Percentiles rank a stretch among this genome's conserved stretches.
phyloP scores from a whole-genome alignment of 2,888 invertebrate species.

The Epinotia brunnichana region DNA sequence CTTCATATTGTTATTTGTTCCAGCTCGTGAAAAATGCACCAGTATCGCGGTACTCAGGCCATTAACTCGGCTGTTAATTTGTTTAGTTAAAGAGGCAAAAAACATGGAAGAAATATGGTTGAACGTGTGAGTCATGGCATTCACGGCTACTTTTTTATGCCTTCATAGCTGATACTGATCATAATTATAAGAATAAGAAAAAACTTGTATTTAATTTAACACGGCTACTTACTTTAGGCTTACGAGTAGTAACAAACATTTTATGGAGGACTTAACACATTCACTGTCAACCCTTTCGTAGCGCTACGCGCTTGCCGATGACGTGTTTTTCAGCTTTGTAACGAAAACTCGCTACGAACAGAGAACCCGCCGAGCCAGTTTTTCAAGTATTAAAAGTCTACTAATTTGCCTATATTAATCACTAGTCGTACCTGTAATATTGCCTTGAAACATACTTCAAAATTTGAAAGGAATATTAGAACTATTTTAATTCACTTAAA shows the following conservation, averaged over 20 bases:
- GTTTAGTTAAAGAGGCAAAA: conserved; percentile 17
- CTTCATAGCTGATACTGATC: too few relatives aligned
- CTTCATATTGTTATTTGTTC: conserved; percentile 50
- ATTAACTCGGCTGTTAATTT: conserved; percentile 32
- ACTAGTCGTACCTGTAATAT: background rate
- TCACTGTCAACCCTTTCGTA: background rate
- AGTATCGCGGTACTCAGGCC: conserved; percentile 17
- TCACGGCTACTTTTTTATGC: background rate
- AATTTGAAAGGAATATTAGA: background rate
- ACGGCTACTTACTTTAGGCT: background rate
- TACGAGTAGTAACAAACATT: background rate
- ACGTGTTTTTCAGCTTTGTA: background rate
- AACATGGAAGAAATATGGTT: background rate
- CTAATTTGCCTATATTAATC: conserved; percentile 1
- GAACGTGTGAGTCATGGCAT: conserved; percentile 5
- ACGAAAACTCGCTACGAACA: background rate
- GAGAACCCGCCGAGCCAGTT: too few relatives aligned
- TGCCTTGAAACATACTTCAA: background rate
- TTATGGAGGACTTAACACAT: background rate
- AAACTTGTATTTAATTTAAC: too few relatives aligned
- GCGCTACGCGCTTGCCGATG: background rate
- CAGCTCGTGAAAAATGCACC: conserved; percentile 38
- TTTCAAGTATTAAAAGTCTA: background rate
- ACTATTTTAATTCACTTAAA: background rate
- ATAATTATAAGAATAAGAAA: too few relatives aligned